Evolutionary conservation across 2,888 invertebrate genomes (phyloP).

Genomic region (Artemia sinica): DNA sequence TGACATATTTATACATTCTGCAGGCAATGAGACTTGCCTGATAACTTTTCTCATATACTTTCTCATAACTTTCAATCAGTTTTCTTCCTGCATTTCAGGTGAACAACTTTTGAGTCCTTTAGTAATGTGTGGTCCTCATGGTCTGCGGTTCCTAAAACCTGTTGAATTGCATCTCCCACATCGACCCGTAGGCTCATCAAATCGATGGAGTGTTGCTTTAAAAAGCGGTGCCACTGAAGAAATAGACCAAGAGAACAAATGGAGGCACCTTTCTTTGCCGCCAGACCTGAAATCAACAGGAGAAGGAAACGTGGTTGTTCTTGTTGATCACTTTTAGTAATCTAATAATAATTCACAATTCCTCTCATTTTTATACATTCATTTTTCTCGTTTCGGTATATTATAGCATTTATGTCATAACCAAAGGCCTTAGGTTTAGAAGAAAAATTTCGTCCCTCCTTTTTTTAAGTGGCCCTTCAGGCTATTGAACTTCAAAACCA

Average conservation of each 20-base stretch:
- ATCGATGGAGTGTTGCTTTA: slow-evolving; percentile 38
- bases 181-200: slow-evolving; percentile 34
- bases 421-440: no score
- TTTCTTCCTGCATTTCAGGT: slow-evolving; percentile 40
- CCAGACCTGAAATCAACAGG: background rate
- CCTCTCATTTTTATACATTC: no score
- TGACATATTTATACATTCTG: slow-evolving; percentile 1
- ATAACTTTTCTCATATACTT: no score
- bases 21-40: background rate
- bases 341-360: no score
- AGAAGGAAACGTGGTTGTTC: background rate
- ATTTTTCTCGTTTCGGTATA: no score
- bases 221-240: slow-evolving; percentile 26
- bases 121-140: slow-evolving; percentile 90
- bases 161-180: slow-evolving; percentile 79
- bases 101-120: slow-evolving; percentile 83
- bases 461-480: no score
- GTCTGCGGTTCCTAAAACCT: slow-evolving; percentile 68
- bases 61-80: background rate
- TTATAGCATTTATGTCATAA: no score
- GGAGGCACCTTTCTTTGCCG: slow-evolving; percentile 9
- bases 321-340: slow-evolving; percentile 6
- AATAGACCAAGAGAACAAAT: slow-evolving; percentile 3
- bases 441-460: no score
- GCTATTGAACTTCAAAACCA: no score